Conservation (phyloP, 2,113 vertebrate genomes). For the Microtus ochrogaster region DNA sequence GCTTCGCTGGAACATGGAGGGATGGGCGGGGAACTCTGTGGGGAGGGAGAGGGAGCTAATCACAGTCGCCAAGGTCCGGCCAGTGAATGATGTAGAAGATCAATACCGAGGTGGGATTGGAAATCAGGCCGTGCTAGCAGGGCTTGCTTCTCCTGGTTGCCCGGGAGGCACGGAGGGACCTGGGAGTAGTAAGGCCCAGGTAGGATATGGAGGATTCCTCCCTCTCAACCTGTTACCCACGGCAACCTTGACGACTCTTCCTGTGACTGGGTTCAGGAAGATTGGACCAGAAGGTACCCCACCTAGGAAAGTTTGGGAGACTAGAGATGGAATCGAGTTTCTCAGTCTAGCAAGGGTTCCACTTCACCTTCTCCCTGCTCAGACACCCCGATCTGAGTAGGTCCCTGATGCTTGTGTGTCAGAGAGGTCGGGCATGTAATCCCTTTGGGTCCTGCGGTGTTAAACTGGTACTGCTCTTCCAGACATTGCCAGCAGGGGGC, state of each 20-base stretch:
- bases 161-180: slow-evolving; percentile 24
- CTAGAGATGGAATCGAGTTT: neutral
- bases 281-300: neutral
- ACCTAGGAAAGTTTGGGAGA: neutral
- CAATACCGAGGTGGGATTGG: slow-evolving; percentile 70
- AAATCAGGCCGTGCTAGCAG: slow-evolving; percentile 58
- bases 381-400: neutral
- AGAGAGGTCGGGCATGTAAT: neutral
- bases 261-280: neutral
- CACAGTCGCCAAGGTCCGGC: slow-evolving; percentile 69
- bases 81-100: slow-evolving; percentile 79
- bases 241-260: neutral
- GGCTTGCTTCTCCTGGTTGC: slow-evolving; percentile 51
- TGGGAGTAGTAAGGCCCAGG: neutral
- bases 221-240: too few species aligned
- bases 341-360: neutral
- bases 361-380: neutral
- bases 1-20: slow-evolving; percentile 78
- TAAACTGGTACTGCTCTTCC: slow-evolving; percentile 20
- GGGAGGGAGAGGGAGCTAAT: slow-evolving; percentile 80
- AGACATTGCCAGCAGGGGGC: slow-evolving; percentile 80
- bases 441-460: neutral
- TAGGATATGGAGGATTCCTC: neutral
- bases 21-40: slow-evolving; percentile 38
- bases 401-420: neutral